These are phyloP conservation scores for Nephrotoma guestfalica DNA, from an alignment of 2,888 invertebrate genomes.

Conservation along the genomic window DNA sequence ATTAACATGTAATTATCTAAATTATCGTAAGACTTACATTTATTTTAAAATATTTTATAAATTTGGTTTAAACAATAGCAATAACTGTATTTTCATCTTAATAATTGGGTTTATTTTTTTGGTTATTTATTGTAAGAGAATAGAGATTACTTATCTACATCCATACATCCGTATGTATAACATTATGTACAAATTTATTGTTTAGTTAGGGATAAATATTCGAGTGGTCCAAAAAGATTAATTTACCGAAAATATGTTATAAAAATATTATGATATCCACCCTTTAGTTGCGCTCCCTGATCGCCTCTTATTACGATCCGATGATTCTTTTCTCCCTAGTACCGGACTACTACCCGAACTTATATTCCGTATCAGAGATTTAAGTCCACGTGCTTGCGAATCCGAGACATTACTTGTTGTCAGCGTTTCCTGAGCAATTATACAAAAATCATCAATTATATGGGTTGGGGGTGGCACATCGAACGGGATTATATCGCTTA, in stretches of 20 bases:
- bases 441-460: conserved; percentile 82
- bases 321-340: conserved; percentile 48
- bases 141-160: not conserved
- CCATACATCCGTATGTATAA: not conserved
- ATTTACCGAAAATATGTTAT: not conserved
- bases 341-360: conserved; percentile 66
- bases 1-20: not conserved
- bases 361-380: conserved; percentile 67
- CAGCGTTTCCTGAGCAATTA: conserved; percentile 62
- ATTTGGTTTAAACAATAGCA: not conserved
- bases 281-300: conserved; percentile 23
- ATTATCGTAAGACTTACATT: not conserved
- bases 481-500: conserved; percentile 46
- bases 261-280: conserved; percentile 1
- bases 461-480: conserved; percentile 59
- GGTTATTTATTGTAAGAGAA: not conserved
- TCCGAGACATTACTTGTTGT: conserved; percentile 28
- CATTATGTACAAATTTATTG: not conserved
- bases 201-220: not conserved
- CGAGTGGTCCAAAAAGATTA: not conserved
- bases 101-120: not conserved
- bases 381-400: conserved; percentile 58
- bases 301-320: conserved; percentile 22
- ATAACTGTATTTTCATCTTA: not conserved
- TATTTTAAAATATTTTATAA: not conserved